Percentiles rank a stretch among this genome's conserved stretches.
Evolutionary conservation across 2,113 vertebrate species (phyloP).

Genomic region (Stigmatopora argus): DNA sequence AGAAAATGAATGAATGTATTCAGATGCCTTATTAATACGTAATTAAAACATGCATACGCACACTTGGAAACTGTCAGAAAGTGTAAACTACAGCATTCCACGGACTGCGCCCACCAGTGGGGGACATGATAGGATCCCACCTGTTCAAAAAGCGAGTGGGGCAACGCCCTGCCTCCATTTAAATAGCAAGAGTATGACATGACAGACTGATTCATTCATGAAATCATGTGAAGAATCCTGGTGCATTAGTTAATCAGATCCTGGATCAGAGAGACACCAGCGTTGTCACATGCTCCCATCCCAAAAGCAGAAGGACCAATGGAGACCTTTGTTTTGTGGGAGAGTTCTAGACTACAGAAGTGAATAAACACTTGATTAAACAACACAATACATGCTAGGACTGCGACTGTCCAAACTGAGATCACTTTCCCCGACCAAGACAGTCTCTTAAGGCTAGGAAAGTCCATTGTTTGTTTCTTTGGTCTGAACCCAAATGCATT

Average conservation of each 20-base stretch:
- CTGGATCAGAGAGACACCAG: conserved; percentile 51
- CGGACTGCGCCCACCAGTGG: neutral
- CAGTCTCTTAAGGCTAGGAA: too few relatives aligned
- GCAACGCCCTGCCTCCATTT: conserved; percentile 14
- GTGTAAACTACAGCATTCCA: neutral
- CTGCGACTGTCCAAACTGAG: conserved; percentile 26
- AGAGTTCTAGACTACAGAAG: conserved; percentile 60
- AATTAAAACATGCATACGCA: too few relatives aligned
- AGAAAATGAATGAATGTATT: too few relatives aligned
- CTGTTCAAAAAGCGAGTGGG: conserved; percentile 51
- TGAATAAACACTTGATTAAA: conserved; percentile 64
- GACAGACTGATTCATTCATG: conserved; percentile 31
- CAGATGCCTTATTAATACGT: too few relatives aligned
- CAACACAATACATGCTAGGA: conserved; percentile 47
- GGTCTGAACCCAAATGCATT: too few relatives aligned
- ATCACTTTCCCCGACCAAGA: conserved; percentile 6
- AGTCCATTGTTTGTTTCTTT: neutral
- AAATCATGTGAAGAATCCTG: conserved; percentile 52
- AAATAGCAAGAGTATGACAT: conserved; percentile 24
- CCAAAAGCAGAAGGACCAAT: conserved; percentile 40
- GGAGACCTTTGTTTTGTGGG: conserved; percentile 67
- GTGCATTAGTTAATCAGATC: conserved; percentile 39
- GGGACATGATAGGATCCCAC: conserved; percentile 36
- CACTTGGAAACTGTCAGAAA: neutral
- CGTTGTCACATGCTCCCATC: conserved; percentile 52